These are phyloP conservation scores for Protonemura montana DNA, from an alignment of 2,888 invertebrate genomes.

Conservation along the genomic window DNA sequence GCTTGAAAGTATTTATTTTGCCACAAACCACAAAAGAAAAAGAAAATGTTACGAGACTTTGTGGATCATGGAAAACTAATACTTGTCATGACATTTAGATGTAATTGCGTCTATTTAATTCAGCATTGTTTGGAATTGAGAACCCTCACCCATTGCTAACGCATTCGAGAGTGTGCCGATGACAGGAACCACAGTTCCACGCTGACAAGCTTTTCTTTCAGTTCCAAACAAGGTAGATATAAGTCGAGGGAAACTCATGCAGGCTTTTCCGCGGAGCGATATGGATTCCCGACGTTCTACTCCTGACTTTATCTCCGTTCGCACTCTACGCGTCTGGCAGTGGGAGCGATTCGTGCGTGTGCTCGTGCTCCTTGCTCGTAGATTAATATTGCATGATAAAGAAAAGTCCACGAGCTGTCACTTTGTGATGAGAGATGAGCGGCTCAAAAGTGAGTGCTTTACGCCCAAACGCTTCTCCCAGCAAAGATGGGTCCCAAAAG, in stretches of 20 bases:
- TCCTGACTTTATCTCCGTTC: not conserved
- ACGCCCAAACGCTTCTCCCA: not conserved
- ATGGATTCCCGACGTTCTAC: not conserved
- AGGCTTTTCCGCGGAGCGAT: not conserved
- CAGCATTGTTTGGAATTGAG: too few relatives aligned
- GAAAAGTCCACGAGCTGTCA: conserved; percentile 7
- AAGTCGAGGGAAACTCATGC: not conserved
- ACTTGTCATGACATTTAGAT: too few relatives aligned
- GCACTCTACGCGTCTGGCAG: not conserved
- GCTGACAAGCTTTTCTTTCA: not conserved
- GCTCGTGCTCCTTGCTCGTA: not conserved
- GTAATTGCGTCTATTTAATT: too few relatives aligned
- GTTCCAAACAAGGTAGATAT: not conserved
- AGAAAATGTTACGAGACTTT: too few relatives aligned
- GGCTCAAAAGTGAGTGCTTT: not conserved
- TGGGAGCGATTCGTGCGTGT: not conserved
- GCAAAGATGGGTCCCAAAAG: conserved; percentile 1
- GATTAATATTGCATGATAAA: not conserved
- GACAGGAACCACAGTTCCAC: too few relatives aligned
- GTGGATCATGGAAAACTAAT: too few relatives aligned
- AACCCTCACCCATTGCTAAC: too few relatives aligned
- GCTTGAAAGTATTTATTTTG: too few relatives aligned
- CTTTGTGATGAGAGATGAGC: conserved; percentile 12
- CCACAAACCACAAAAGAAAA: too few relatives aligned
- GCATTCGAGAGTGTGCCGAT: too few relatives aligned